Conservation (phyloP, 2,113 vertebrate genomes). For the Daubentonia madagascariensis region DNA sequence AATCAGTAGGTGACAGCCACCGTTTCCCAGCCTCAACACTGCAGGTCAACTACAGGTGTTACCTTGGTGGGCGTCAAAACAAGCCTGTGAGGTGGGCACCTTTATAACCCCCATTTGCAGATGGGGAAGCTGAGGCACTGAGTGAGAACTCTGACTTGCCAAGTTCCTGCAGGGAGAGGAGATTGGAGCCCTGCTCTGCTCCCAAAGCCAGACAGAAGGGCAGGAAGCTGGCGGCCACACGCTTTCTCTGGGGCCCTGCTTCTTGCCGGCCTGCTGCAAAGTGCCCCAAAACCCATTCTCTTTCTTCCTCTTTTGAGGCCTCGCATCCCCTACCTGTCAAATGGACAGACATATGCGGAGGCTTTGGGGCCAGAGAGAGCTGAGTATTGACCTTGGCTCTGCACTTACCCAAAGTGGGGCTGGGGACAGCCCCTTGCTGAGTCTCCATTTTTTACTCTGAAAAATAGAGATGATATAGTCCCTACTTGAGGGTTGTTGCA, state of each 20-base stretch:
- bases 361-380: neutral
- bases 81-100: neutral
- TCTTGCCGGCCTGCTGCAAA: too few species aligned
- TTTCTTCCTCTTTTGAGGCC: neutral
- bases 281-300: neutral
- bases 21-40: accelerated
- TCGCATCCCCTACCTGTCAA: neutral
- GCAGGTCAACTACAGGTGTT: neutral
- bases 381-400: neutral
- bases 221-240: accelerated
- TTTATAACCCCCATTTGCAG: neutral
- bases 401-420: neutral
- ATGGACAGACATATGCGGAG: neutral
- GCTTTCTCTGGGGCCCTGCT: neutral
- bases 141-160: neutral
- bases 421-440: neutral
- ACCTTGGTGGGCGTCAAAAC: neutral
- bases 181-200: neutral
- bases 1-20: accelerated
- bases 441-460: neutral
- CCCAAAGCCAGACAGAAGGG: too few species aligned
- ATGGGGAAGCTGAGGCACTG: neutral
- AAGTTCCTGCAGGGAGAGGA: neutral
- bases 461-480: neutral
- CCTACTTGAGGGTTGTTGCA: neutral